These are phyloP conservation scores for Scyliorhinus canicula DNA, from an alignment of 2,797 vertebrate species.

Conservation along the genomic window DNA sequence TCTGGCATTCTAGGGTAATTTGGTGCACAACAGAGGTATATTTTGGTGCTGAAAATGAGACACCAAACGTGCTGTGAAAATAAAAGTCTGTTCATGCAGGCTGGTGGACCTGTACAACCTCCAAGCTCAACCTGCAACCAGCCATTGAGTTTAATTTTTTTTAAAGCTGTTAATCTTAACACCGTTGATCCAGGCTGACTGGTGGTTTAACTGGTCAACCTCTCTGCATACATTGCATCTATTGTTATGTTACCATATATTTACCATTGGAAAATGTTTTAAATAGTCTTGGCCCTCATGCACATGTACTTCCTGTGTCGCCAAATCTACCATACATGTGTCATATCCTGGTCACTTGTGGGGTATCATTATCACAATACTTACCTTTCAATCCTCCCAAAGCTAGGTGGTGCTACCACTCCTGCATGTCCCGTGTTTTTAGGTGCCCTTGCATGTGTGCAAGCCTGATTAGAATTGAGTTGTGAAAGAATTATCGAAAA, in stretches of 20 bases:
- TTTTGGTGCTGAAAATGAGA: not conserved
- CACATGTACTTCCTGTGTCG: not conserved
- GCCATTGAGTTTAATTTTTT: not conserved
- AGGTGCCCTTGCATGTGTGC: not conserved
- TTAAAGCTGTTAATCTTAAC: not conserved
- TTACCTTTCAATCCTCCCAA: not conserved
- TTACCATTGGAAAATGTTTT: too few relatives aligned
- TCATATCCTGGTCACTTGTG: not conserved
- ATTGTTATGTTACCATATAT: not conserved
- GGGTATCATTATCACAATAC: not conserved
- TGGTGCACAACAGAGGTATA: not conserved
- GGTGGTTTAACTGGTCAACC: not conserved
- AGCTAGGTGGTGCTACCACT: not conserved
- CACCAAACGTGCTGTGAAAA: not conserved
- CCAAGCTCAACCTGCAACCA: not conserved
- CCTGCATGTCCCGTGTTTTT: not conserved
- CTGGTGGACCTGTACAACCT: not conserved
- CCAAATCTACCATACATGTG: not conserved
- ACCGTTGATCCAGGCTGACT: not conserved
- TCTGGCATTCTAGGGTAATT: not conserved
- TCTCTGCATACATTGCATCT: not conserved
- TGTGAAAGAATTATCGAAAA: not conserved
- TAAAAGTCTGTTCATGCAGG: not conserved
- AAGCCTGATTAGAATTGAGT: not conserved
- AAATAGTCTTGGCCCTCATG: not conserved